A percentile compares a stretch with the other conserved stretches of the same genome.
These are phyloP conservation scores for Pygocentrus nattereri DNA, from an alignment of 2,797 vertebrate genomes.

Conservation along the genomic window DNA sequence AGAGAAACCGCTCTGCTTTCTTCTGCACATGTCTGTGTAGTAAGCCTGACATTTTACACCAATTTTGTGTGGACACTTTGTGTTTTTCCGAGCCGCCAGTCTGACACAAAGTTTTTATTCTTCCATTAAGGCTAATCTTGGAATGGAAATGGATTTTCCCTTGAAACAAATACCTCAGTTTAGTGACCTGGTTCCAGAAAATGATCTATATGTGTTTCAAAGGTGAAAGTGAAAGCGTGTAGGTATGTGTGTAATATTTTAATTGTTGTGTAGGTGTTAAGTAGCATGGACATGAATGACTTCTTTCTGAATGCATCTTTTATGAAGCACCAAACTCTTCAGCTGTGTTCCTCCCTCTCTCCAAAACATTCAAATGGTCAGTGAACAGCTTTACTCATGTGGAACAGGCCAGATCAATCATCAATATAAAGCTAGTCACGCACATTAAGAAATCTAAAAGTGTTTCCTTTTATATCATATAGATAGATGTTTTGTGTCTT, in stretches of 20 bases:
- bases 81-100: background rate
- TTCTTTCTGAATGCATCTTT: background rate
- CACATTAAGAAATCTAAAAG: background rate
- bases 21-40: background rate
- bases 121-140: background rate
- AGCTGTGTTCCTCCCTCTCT: background rate
- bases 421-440: background rate
- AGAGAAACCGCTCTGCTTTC: background rate
- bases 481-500: too few species aligned
- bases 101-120: background rate
- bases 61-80: background rate
- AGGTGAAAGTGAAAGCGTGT: background rate
- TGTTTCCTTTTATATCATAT: background rate
- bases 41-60: background rate
- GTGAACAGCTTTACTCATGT: background rate
- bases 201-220: background rate
- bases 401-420: background rate
- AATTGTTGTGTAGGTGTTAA: background rate
- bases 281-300: background rate
- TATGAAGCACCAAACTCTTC: background rate
- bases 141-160: slow-evolving; percentile 11
- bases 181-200: slow-evolving; percentile 9
- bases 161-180: slow-evolving; percentile 2
- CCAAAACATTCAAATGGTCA: background rate
- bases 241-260: background rate